phyloP scores from a whole-genome alignment of 2,113 vertebrate genomes.

The Cyanistes caeruleus region DNA sequence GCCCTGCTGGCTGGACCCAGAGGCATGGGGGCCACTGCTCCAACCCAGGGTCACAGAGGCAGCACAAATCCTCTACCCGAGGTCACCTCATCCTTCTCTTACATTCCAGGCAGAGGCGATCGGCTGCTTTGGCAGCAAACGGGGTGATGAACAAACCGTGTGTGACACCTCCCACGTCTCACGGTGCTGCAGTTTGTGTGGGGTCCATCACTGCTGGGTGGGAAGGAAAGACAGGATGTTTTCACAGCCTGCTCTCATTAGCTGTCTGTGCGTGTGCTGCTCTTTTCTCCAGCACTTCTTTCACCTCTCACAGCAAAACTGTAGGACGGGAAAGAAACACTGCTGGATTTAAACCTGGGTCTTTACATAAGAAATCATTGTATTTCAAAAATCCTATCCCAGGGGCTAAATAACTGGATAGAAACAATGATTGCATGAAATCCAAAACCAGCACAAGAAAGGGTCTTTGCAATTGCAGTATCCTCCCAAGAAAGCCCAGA shows the following conservation, averaged over 20 bases:
- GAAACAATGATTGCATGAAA: neutral
- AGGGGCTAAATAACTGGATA: neutral
- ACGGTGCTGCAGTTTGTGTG: accelerated
- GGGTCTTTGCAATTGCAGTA: neutral
- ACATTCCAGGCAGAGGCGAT: accelerated
- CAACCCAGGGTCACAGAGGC: neutral
- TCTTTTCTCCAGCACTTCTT: neutral
- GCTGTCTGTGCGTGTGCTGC: accelerated
- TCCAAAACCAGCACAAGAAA: neutral
- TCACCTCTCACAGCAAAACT: neutral
- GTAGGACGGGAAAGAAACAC: neutral
- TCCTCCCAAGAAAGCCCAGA: neutral
- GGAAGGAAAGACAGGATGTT: neutral
- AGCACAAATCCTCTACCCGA: accelerated
- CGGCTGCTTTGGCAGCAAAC: accelerated
- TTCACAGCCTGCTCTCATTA: neutral
- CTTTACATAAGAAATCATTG: neutral
- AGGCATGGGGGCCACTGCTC: neutral
- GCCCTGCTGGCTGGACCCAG: neutral
- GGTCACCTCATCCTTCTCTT: neutral
- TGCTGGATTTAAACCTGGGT: neutral
- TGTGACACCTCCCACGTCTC: neutral
- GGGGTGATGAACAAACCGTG: neutral
- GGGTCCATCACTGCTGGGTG: neutral
- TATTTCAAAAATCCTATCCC: neutral